A percentile compares a stretch with the other conserved stretches of the same genome.
phyloP scores from a whole-genome alignment of 2,797 vertebrate species.

The Melanotaenia trifasciata region DNA sequence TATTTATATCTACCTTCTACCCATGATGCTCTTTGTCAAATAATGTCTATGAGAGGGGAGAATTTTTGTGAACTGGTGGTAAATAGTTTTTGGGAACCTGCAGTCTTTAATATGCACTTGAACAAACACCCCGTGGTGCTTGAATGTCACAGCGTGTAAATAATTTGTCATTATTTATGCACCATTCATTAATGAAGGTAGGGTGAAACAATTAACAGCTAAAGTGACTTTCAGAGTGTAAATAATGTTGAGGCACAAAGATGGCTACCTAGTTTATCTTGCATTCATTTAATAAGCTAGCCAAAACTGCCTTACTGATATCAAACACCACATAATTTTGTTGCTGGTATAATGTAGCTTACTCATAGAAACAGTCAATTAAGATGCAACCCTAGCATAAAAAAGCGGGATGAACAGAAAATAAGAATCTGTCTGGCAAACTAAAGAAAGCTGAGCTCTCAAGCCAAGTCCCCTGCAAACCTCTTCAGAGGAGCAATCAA shows the following conservation, averaged over 20 bases:
- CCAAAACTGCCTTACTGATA: neutral
- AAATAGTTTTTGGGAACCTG: neutral
- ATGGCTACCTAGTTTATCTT: neutral
- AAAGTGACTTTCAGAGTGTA: neutral
- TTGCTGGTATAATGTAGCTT: neutral
- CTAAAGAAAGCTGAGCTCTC: neutral
- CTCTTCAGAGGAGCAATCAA: neutral
- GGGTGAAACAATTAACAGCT: neutral
- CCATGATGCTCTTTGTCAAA: neutral
- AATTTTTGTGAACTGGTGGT: neutral
- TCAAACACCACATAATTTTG: neutral
- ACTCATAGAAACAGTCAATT: neutral
- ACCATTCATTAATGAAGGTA: neutral
- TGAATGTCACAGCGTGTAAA: neutral
- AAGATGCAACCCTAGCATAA: neutral
- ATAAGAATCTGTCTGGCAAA: neutral
- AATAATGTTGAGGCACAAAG: neutral
- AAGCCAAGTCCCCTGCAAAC: neutral
- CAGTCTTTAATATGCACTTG: neutral
- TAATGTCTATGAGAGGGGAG: neutral
- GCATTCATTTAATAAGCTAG: neutral
- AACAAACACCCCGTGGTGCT: too few relatives aligned
- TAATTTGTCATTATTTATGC: neutral
- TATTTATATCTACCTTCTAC: neutral
- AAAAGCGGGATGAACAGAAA: neutral